Base-by-base conservation (phyloP, 2,888 invertebrate species). In the Bellardia bayeri region DNA sequence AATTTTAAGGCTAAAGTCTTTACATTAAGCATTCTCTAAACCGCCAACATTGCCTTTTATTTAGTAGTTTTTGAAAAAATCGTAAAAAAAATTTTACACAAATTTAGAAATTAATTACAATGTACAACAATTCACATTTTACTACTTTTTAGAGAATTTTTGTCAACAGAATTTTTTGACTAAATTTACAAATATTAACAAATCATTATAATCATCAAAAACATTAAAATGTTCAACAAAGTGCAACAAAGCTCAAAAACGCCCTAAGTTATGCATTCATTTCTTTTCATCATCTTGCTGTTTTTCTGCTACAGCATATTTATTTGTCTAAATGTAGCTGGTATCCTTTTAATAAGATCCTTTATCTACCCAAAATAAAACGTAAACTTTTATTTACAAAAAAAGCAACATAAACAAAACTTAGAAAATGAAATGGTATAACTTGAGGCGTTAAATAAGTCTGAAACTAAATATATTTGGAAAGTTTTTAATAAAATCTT, bases 241-340 rank as follows among this genome's bases (percentile, higher is more conserved):
- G 5, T 51, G 75, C 49, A 76, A 14, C 54, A 66, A 75, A 54
- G 30, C 3, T n/a, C 23, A 8, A 33, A n/a, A 79, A 8, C 14
- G 79, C 79, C 51, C 51, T 11, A 40, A 80, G 80, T 40, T 71
- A 40, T 63, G 71, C 71, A 71, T 71, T 63, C 45, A 37, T 69
- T 61, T 69, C 7, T 37, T 61, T 11, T 49, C 45, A 61, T 33
- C 45, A 74, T 61, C 11, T 75, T 58, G 7, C 1, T 54, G 3
- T 2, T n/a, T 11, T n/a, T 9, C 8, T 16, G 37, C 51, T 8
- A 0, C 8, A 45, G 16, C 16, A 33, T n/a, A 2, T 75, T 51
- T 63, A 49, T 61, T 45, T 74, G 42, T 42, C 37, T 40, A 56
- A 54, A 54, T 37, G 45, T 45, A 45, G 11, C 45, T 45, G 11